Conservation (phyloP, 92 coral and sea anemone species). For the Siderastrea radians region DNA sequence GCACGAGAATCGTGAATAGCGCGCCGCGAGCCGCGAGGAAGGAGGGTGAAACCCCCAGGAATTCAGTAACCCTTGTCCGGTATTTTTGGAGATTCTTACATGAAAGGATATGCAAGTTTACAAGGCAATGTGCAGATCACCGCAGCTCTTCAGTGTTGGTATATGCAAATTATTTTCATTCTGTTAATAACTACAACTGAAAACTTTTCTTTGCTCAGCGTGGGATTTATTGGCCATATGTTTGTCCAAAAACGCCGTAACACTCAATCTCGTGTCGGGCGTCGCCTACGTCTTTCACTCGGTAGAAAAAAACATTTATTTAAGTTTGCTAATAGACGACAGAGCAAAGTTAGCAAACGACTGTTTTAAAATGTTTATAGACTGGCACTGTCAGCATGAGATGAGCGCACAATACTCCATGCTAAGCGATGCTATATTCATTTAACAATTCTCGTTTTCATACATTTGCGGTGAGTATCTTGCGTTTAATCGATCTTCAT, state of each 20-base stretch:
- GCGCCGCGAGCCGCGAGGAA: too few relatives aligned
- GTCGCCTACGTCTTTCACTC: slow-evolving; percentile 3
- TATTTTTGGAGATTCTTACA: too few relatives aligned
- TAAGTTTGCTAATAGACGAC: slow-evolving; percentile 19
- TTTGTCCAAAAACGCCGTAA: background rate
- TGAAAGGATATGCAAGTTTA: too few relatives aligned
- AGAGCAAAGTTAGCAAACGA: slow-evolving; percentile 12
- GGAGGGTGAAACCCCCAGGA: too few relatives aligned
- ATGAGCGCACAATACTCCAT: background rate
- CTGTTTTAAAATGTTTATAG: slow-evolving; percentile 3
- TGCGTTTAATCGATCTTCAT: background rate
- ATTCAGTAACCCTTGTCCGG: too few relatives aligned
- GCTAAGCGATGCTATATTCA: background rate
- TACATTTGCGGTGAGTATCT: slow-evolving; percentile 3
- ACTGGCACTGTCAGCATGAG: slow-evolving; percentile 26
- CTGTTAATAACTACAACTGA: background rate
- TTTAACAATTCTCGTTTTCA: background rate
- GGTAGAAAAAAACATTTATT: background rate
- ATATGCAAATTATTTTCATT: background rate
- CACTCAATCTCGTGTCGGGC: background rate
- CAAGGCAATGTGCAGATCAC: too few relatives aligned
- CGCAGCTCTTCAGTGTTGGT: background rate
- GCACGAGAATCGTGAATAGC: too few relatives aligned
- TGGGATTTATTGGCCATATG: background rate
- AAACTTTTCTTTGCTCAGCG: slow-evolving; percentile 3